Conservation (phyloP, 1,140 invertebrate genomes). For the Leptinotarsa defecta region DNA sequence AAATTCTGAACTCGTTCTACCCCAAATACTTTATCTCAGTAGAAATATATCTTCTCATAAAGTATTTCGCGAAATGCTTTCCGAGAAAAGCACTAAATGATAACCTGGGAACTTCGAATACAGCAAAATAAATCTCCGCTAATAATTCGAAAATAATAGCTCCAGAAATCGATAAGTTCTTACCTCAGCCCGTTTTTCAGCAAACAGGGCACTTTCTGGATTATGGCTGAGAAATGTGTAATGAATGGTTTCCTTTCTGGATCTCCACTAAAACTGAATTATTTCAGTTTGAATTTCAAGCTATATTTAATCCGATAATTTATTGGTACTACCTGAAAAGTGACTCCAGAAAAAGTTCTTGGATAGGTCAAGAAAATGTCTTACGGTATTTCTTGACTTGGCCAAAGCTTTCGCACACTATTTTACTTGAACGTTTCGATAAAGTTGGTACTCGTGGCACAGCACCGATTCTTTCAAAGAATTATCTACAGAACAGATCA, state of each 20-base stretch:
- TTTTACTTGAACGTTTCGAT: too few relatives aligned
- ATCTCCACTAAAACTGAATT: too few relatives aligned
- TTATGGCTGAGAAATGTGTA: not conserved
- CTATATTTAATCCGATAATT: too few relatives aligned
- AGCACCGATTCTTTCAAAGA: not conserved
- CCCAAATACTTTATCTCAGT: not conserved
- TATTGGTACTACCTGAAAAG: too few relatives aligned
- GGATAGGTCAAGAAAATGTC: too few relatives aligned
- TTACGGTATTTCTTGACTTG: too few relatives aligned
- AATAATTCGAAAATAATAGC: constrained; percentile 9
- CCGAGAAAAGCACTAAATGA: not conserved
- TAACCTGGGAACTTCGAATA: constrained; percentile 5
- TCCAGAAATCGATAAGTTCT: not conserved
- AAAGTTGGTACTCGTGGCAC: too few relatives aligned
- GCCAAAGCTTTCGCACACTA: too few relatives aligned
- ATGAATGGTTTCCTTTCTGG: not conserved
- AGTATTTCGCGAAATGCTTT: not conserved
- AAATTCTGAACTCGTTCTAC: not conserved
- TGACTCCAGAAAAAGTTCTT: too few relatives aligned
- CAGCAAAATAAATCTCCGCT: not conserved
- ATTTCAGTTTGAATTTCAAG: too few relatives aligned
- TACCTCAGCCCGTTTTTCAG: constrained; percentile 5
- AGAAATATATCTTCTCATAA: not conserved
- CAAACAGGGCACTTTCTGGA: constrained; percentile 1
- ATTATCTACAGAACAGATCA: not conserved